Evolutionary conservation across 1,140 invertebrate species (phyloP), one percentile per base, ranked within the genome.

Genomic region (Danaus plexippus): DNA sequence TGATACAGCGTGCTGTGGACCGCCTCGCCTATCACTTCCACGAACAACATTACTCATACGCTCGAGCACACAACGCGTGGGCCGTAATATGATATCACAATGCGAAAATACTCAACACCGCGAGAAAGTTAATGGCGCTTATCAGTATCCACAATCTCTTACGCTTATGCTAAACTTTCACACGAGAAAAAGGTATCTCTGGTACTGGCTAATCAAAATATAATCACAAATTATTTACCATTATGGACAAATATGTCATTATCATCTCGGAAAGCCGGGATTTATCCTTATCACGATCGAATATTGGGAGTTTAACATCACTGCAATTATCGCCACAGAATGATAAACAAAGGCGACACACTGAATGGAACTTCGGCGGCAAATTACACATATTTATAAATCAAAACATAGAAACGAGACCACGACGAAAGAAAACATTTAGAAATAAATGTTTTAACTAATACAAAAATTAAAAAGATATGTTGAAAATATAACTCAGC

Each of bases 361-460:
- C 88, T 85, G 89, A 89, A 89, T 90, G 89, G 87, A 89, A 90
- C 88, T 90, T 90, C 87, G 89, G 88, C 88, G 89, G 89, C 88
- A 90, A 89, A 90, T 89, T 89, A 89, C 88, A 90, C 89, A 90
- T 90, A 88, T 89, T 90, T 89, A 87, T 80, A 79, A 87, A 87
- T 77, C 65, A 86, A 86, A 84, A 81, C 63, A 66, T 65, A 81
- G 71, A 79, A 86, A 83, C 74, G 73, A 71, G 64, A 73, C 74
- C 81, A 82, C 85, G 73, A 86, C 61, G 68, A 80, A 85, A 84
- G 78, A 84, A 83, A 83, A 86, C 83, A 86, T 86, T 83, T 83
- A 85, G 81, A 86, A 86, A 82, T 74, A 63, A 86, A 85, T 78
- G 72, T 70, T 76, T 64, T 82, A 84, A 82, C 79, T 80, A 75